These are phyloP conservation scores for Tragelaphus scriptus DNA, from an alignment of 2,113 vertebrate genomes.

Conservation along the genomic window DNA sequence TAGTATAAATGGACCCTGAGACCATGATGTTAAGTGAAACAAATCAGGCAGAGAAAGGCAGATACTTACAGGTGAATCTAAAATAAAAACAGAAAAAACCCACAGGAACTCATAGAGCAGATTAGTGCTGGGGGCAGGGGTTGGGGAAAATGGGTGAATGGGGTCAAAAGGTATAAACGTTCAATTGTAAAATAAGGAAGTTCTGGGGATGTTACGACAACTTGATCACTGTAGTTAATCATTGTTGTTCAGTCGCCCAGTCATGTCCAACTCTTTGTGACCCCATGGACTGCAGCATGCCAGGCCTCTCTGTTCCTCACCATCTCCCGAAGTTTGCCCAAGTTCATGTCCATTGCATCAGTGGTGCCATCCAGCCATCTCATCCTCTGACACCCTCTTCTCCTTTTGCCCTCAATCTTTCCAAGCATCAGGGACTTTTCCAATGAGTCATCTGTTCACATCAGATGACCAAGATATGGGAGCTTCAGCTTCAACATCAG, in stretches of 20 bases:
- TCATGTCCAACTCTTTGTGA: neutral
- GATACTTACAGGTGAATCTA: neutral
- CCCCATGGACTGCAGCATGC: neutral
- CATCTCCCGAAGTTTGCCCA: neutral
- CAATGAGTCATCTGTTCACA: neutral
- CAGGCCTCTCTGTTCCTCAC: neutral
- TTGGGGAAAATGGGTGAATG: neutral
- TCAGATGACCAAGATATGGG: neutral
- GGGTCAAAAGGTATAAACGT: neutral
- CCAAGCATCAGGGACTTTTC: neutral
- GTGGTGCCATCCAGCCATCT: neutral
- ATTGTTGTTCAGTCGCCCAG: accelerated
- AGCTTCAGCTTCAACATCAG: neutral
- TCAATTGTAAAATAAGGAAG: neutral
- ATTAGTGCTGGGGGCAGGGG: neutral
- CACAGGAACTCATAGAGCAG: neutral
- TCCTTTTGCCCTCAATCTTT: neutral
- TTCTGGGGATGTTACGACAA: neutral
- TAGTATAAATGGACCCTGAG: neutral
- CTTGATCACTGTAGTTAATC: neutral
- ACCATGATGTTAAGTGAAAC: neutral
- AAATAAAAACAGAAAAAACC: neutral
- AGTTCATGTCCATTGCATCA: neutral
- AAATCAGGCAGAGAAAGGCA: neutral
- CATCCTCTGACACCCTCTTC: neutral